Conservation (phyloP, 2,888 invertebrate genomes). For the Nasonia oneida region DNA sequence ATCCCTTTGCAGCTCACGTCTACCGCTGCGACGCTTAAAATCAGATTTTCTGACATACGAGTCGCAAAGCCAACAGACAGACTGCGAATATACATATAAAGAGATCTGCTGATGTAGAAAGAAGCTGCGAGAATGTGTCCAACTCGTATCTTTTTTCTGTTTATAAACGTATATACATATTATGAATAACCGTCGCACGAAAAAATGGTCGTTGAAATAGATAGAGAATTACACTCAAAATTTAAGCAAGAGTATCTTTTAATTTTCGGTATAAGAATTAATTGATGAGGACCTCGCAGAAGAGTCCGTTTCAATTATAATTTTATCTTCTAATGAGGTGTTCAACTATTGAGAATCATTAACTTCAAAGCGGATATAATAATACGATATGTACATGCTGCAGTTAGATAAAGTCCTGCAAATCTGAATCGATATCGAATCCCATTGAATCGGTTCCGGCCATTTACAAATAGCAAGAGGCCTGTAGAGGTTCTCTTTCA, state of each 20-base stretch:
- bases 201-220: not conserved
- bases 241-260: not conserved
- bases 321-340: not conserved
- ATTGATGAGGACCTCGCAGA: no score
- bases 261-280: not conserved
- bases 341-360: not conserved
- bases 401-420: not conserved
- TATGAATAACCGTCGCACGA: no score
- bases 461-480: not conserved
- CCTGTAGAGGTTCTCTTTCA: not conserved
- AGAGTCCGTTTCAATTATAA: not conserved
- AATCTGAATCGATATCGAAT: not conserved
- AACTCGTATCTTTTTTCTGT: not conserved
- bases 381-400: no score
- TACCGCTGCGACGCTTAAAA: not conserved
- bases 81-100: not conserved
- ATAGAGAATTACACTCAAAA: not conserved
- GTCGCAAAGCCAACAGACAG: conserved; percentile 16
- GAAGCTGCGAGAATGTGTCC: not conserved
- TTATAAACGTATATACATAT: no score
- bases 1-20: not conserved
- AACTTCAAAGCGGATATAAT: not conserved
- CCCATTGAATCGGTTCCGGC: not conserved
- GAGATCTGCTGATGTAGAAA: not conserved
- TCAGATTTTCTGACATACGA: conserved; percentile 22